Evolutionary conservation across 2,113 vertebrate species (phyloP).

Genomic region (Melospiza melodia): DNA sequence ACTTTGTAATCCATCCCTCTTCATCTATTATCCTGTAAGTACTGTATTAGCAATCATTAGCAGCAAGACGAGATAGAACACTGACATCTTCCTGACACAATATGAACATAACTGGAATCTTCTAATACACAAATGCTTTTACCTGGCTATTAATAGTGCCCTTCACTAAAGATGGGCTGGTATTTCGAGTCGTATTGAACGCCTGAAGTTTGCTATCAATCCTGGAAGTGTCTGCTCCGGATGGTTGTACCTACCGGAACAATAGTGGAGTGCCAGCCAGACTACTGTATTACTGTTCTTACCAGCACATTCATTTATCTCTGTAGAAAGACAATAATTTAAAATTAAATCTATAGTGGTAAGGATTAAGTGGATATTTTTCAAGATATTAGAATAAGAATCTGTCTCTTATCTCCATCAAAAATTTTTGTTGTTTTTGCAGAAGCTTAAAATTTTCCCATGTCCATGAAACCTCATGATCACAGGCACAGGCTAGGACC

Average conservation of each 20-base stretch:
- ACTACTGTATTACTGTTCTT: slow-evolving; percentile 38
- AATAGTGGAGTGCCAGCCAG: slow-evolving; percentile 42
- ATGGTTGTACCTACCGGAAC: slow-evolving; percentile 53
- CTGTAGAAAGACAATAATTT: slow-evolving; percentile 16
- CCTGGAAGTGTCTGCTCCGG: slow-evolving; percentile 57
- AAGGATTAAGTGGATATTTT: not conserved
- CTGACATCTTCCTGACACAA: slow-evolving; percentile 71
- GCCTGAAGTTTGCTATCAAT: slow-evolving; percentile 69
- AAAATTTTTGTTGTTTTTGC: not conserved
- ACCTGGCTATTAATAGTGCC: slow-evolving; percentile 78
- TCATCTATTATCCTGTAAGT: slow-evolving; percentile 75
- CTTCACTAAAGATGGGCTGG: slow-evolving; percentile 64
- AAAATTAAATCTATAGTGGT: not conserved
- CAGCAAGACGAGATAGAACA: slow-evolving; percentile 67
- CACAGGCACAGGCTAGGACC: not conserved
- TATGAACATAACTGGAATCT: slow-evolving; percentile 75
- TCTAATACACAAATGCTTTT: slow-evolving; percentile 76
- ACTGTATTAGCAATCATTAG: slow-evolving; percentile 76
- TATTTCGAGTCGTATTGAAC: slow-evolving; percentile 50
- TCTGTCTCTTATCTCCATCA: not conserved
- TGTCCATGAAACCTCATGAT: not conserved
- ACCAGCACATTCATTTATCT: slow-evolving; percentile 29
- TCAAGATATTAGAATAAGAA: not conserved
- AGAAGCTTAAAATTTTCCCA: not conserved
- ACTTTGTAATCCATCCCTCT: slow-evolving; percentile 71